Evolutionary conservation across 2,888 invertebrate genomes (phyloP), one percentile per base, ranked within the genome.

Genomic region (Cerceris ruficornis): DNA sequence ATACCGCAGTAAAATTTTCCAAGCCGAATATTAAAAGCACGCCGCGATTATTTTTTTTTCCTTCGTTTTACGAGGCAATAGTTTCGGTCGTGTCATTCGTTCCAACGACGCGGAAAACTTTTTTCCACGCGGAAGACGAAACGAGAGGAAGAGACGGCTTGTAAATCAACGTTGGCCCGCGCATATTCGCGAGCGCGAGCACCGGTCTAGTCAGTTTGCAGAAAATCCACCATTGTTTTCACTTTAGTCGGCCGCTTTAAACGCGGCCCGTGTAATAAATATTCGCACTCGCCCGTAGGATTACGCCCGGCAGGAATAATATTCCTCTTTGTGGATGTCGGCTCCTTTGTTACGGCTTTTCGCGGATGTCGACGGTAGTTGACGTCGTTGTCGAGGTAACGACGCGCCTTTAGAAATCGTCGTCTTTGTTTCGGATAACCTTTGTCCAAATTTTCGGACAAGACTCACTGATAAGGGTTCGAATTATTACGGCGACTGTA

Each of bases 281-380:
- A 89, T 90, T 85, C 87, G 88, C 87, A 85, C 86, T 86, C 86
- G 84, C 80, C 80, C 80, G 85, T 76, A 80, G 86, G 88, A 88
- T 88, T 88, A 87, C 85, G 84, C 85, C 87, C 88, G 87, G 86
- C 86, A 88, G 88, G 89, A 90, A 89, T 90, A 89, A 89, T 89
- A 89, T 89, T 88, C 88, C 89, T 87, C 87, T 89, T 88, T 88
- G 88, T 88, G 84, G 80, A 86, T 84, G 86, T 80, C 85, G 85
- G 84, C 79, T 83, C 82, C 86, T 85, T 86, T 86, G 88, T 86
- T 86, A 73, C 85, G 76, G 78, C 77, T 77, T 83, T 76, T 77
- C 78, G 75, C 73, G 74, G 75, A 78, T 69, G 84, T 84, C 82
- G 81, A 75, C 75, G 77, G 66, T 66, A 76, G 81, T 74, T 78